Percentiles rank a stretch among this genome's conserved stretches.
Evolutionary conservation across 1,140 invertebrate species (phyloP).

Genomic region (Portunus trituberculatus): DNA sequence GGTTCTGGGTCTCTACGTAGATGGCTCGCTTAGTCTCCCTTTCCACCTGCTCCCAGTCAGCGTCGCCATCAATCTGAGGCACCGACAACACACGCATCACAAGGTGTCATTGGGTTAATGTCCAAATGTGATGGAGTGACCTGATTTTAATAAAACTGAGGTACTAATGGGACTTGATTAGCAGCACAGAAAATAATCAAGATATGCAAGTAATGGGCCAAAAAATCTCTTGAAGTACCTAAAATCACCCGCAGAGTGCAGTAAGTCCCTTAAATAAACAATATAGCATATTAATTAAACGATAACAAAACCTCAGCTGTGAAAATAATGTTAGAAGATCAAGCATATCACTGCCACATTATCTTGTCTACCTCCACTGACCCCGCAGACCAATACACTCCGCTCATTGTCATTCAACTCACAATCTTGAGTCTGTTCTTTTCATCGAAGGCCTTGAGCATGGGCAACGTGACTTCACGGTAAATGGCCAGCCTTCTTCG

Average conservation of each 20-base stretch:
- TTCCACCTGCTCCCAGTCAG: slow-evolving; percentile 76
- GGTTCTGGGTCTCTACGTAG: slow-evolving; percentile 74
- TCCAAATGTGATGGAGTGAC: neutral
- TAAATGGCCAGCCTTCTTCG: slow-evolving; percentile 90
- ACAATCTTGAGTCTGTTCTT: slow-evolving; percentile 89
- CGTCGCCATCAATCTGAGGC: slow-evolving; percentile 77
- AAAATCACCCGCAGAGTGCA: too few species aligned
- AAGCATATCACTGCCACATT: too few species aligned
- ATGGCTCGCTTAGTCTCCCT: slow-evolving; percentile 75
- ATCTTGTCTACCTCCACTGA: too few species aligned
- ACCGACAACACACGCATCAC: neutral
- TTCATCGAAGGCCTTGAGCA: slow-evolving; percentile 91
- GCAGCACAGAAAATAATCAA: too few species aligned
- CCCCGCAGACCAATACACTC: neutral
- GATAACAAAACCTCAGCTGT: too few species aligned
- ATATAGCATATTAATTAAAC: too few species aligned
- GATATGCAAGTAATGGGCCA: too few species aligned
- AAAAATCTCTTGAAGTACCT: too few species aligned
- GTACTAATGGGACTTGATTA: too few species aligned
- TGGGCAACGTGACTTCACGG: slow-evolving; percentile 91
- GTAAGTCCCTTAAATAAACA: too few species aligned
- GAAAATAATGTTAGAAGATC: too few species aligned
- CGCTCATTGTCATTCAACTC: slow-evolving; percentile 80
- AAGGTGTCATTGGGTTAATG: neutral
- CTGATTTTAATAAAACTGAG: neutral